A percentile compares a stretch with the other conserved stretches of the same genome.
phyloP scores from a whole-genome alignment of 1,140 invertebrate species.

The Macrotrachela quadricornifera region DNA sequence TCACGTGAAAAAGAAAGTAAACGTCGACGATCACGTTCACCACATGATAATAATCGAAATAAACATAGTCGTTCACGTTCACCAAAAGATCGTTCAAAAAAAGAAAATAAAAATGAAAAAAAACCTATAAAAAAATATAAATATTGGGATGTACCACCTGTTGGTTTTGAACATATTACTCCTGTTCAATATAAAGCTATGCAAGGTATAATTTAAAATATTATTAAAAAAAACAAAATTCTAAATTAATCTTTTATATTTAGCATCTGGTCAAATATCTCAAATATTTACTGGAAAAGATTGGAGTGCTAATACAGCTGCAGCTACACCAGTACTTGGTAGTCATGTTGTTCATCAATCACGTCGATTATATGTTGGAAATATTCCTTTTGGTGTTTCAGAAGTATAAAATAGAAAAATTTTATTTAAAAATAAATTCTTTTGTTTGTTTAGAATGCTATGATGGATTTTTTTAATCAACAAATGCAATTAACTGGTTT shows the following conservation, averaged over 20 bases:
- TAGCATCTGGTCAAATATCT: conserved; percentile 48
- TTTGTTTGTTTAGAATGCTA: conserved; percentile 47
- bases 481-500: conserved; percentile 96
- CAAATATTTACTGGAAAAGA: conserved; percentile 12
- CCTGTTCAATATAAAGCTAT: conserved; percentile 63
- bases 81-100: background rate
- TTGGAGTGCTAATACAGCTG: conserved; percentile 11
- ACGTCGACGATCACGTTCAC: no score
- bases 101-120: background rate
- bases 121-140: conserved; percentile 23
- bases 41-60: no score
- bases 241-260: conserved; percentile 29
- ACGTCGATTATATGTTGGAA: conserved; percentile 80
- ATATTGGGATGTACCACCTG: conserved; percentile 98
- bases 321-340: conserved; percentile 59
- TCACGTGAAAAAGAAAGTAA: no score
- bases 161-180: conserved; percentile 93
- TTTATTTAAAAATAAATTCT: background rate
- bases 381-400: conserved; percentile 98
- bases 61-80: no score
- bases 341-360: conserved; percentile 94
- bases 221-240: background rate
- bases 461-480: conserved; percentile 99
- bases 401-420: conserved; percentile 35
- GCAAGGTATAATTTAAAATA: conserved; percentile 42